These are phyloP conservation scores for Bujurquina vittata DNA, from an alignment of 2,113 vertebrate genomes.

Conservation along the genomic window DNA sequence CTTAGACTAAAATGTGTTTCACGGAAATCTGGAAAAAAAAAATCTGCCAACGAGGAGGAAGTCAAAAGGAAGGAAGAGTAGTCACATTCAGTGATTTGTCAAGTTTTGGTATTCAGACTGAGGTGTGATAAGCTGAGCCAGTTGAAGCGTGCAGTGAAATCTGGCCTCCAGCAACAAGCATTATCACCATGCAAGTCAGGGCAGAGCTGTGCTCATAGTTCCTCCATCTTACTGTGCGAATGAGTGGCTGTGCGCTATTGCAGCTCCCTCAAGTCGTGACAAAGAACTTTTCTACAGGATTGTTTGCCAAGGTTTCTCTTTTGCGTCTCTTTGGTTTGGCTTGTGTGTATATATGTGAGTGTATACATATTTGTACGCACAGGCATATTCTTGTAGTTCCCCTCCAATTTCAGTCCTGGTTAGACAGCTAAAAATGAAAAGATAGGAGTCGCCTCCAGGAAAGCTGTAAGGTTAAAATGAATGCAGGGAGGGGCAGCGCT, in stretches of 20 bases:
- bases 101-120: conserved; percentile 62
- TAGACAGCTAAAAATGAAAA: conserved; percentile 8
- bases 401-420: not conserved
- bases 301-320: conserved; percentile 53
- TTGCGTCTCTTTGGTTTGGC: conserved; percentile 1
- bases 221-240: conserved; percentile 39
- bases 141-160: conserved; percentile 74
- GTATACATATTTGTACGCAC: not conserved
- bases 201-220: conserved; percentile 64
- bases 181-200: conserved; percentile 75
- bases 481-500: conserved; percentile 7
- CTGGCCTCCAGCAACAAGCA: conserved; percentile 67
- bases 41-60: not conserved
- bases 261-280: conserved; percentile 64
- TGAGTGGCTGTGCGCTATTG: conserved; percentile 28
- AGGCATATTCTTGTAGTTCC: conserved; percentile 2
- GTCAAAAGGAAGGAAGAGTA: not conserved
- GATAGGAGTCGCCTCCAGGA: conserved; percentile 9
- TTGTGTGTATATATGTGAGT: not conserved
- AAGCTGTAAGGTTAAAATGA: conserved; percentile 12
- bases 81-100: conserved; percentile 41
- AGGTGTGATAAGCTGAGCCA: conserved; percentile 69
- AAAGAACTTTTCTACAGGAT: conserved; percentile 46
- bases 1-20: not conserved
- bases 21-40: not conserved